Evolutionary conservation across 1,140 invertebrate species (phyloP).

Genomic region (Gerris buenoi): DNA sequence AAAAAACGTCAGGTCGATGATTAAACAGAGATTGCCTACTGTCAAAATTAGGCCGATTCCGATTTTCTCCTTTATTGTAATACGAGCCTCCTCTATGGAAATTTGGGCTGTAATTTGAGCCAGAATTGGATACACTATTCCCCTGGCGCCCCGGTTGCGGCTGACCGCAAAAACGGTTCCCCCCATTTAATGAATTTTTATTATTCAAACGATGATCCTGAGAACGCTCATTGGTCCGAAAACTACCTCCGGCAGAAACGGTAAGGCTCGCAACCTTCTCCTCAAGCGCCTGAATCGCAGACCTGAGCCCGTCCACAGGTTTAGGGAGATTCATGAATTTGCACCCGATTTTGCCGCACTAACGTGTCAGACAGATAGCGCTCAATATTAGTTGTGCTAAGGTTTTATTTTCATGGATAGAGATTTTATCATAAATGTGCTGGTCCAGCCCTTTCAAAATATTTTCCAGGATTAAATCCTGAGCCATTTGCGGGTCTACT

Average conservation of each 20-base stretch:
- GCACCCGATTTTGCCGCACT: background rate
- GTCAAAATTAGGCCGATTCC: no score
- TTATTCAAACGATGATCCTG: background rate
- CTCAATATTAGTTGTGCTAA: no score
- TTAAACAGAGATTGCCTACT: no score
- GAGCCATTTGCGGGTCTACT: background rate
- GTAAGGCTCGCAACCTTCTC: background rate
- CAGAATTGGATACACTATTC: no score
- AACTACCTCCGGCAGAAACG: background rate
- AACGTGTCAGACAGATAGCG: background rate
- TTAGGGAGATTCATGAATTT: background rate
- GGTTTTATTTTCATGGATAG: background rate
- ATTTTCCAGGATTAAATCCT: background rate
- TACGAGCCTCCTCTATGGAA: no score
- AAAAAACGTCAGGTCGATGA: no score
- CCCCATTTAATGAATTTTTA: no score
- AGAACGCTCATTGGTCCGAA: background rate
- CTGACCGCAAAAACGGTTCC: no score
- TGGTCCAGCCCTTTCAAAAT: background rate
- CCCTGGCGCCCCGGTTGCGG: no score
- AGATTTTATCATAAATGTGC: background rate
- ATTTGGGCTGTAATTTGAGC: no score
- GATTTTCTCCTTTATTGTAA: no score
- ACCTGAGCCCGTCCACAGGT: background rate
- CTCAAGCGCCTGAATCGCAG: background rate